phyloP scores from a whole-genome alignment of 2,888 invertebrate species.

The Callyntrura guangdongensis region DNA sequence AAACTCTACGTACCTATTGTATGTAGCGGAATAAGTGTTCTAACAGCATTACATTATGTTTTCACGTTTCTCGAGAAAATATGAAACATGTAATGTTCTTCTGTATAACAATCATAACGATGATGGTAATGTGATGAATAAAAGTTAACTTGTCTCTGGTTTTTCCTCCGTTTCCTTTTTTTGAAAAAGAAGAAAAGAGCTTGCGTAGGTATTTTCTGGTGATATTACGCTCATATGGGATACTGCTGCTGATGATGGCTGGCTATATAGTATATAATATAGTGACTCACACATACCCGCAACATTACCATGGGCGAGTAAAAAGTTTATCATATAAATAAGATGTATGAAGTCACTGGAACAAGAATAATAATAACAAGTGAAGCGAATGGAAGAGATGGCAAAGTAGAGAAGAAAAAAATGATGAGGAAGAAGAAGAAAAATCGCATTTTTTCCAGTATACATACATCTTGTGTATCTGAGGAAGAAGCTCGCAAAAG shows the following conservation, averaged over 20 bases:
- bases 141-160: conserved; percentile 41
- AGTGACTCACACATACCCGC: conserved; percentile 46
- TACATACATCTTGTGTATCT: neutral
- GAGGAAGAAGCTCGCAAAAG: too few species aligned
- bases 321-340: conserved; percentile 57
- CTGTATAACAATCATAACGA: neutral
- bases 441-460: neutral
- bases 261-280: conserved; percentile 36
- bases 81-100: neutral
- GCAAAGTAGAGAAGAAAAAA: conserved; percentile 46
- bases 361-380: conserved; percentile 72
- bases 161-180: neutral
- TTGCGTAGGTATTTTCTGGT: conserved; percentile 44
- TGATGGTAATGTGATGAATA: conserved; percentile 41
- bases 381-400: conserved; percentile 49
- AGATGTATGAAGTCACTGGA: conserved; percentile 65
- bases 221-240: conserved; percentile 11
- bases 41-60: too few species aligned
- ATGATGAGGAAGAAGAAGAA: conserved; percentile 11
- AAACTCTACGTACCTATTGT: too few species aligned
- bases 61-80: conserved; percentile 6
- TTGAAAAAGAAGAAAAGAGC: neutral
- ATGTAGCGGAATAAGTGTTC: too few species aligned
- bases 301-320: conserved; percentile 40
- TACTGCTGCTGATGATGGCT: conserved; percentile 22